phyloP scores from a whole-genome alignment of 2,797 vertebrate species.

The Pangasius mekongensis region DNA sequence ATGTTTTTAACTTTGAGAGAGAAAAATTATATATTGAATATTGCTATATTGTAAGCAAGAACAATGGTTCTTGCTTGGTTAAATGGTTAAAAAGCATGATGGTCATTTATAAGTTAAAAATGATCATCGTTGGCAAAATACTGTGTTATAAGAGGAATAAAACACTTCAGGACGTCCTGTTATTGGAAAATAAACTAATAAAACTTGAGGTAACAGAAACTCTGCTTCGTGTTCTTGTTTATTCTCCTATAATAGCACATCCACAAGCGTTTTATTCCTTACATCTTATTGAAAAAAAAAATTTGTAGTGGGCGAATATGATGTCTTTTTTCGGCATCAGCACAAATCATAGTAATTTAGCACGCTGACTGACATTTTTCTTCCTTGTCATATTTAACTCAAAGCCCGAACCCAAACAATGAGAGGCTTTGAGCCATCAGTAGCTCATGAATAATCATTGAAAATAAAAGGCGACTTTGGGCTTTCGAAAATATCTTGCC shows the following conservation, averaged over 20 bases:
- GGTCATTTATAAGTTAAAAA: background rate
- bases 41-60: background rate
- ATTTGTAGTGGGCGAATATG: background rate
- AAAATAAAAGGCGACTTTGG: conserved; percentile 36
- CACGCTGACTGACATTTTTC: background rate
- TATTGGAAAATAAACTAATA: background rate
- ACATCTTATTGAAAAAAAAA: background rate
- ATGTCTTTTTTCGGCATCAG: background rate
- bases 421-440: conserved; percentile 25
- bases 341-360: conserved; percentile 2
- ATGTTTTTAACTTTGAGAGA: no score
- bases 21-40: no score
- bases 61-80: no score
- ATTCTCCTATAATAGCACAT: background rate
- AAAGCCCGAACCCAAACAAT: conserved; percentile 6
- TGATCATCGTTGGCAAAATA: background rate
- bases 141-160: background rate
- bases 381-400: background rate
- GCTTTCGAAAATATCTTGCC: conserved; percentile 53
- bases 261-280: background rate
- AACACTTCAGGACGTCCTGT: background rate
- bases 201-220: background rate
- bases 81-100: background rate
- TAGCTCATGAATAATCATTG: conserved; percentile 61
- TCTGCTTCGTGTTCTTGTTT: background rate